Percentiles rank a stretch among this genome's conserved stretches.
phyloP scores from a whole-genome alignment of 2,888 invertebrate species.

The Xanthia togata region DNA sequence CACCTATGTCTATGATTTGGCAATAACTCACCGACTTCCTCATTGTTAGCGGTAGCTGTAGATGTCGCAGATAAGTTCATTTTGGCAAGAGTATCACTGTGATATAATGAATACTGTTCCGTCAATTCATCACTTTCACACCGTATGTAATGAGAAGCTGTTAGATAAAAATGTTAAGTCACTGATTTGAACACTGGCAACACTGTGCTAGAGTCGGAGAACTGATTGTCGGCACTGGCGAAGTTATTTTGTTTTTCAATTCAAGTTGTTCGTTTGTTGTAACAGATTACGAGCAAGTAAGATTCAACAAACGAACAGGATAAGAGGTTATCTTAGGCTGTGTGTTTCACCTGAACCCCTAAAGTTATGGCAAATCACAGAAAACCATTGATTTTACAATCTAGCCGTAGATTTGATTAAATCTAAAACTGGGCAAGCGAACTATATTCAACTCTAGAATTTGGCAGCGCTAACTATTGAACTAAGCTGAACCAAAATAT shows the following conservation, averaged over 20 bases:
- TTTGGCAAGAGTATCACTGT: slow-evolving; percentile 69
- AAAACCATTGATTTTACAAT: background rate
- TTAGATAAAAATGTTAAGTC: slow-evolving; percentile 62
- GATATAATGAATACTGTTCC: slow-evolving; percentile 58
- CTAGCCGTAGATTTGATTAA: background rate
- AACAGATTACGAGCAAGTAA: background rate
- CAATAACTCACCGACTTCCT: slow-evolving; percentile 84
- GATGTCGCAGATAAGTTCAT: slow-evolving; percentile 82
- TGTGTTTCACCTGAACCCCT: background rate
- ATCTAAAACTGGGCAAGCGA: slow-evolving; percentile 1
- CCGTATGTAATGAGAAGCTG: slow-evolving; percentile 64
- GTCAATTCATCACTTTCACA: slow-evolving; percentile 70
- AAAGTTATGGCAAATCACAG: background rate
- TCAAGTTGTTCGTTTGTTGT: background rate
- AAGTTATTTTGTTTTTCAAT: background rate
- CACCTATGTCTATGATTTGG: slow-evolving; percentile 26
- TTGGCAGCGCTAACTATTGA: slow-evolving; percentile 22
- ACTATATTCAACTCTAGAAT: background rate
- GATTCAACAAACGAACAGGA: background rate
- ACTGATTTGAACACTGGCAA: slow-evolving; percentile 45
- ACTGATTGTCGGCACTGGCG: slow-evolving; percentile 35
- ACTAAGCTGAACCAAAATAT: slow-evolving; percentile 33
- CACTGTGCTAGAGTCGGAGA: slow-evolving; percentile 33
- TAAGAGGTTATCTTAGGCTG: background rate
- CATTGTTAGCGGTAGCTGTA: slow-evolving; percentile 74